Percentiles rank a stretch among this genome's conserved stretches.
phyloP scores from a whole-genome alignment of 2,888 invertebrate species.

The Noctua janthina region DNA sequence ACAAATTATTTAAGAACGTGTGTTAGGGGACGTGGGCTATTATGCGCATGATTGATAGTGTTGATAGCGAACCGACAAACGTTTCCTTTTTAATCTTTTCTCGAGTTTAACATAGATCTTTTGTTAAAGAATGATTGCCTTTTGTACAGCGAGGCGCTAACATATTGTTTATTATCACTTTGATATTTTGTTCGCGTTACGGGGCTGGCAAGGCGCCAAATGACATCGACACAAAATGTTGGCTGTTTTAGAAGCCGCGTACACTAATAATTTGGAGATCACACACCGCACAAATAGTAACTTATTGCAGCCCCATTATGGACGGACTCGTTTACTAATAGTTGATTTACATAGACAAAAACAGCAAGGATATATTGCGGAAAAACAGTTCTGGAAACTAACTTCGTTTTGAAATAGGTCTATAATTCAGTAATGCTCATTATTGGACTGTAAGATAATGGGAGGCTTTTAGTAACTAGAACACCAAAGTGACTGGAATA shows the following conservation, averaged over 20 bases:
- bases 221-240: slow-evolving; percentile 58
- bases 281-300: slow-evolving; percentile 36
- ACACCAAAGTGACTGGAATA: not conserved
- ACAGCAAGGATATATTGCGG: not conserved
- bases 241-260: slow-evolving; percentile 47
- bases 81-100: slow-evolving; percentile 81
- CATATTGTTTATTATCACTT: slow-evolving; percentile 59
- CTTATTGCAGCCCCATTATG: slow-evolving; percentile 19
- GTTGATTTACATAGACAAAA: not conserved
- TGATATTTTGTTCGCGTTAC: slow-evolving; percentile 60
- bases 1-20: slow-evolving; percentile 90
- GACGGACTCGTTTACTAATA: not conserved
- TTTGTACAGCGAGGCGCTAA: slow-evolving; percentile 58
- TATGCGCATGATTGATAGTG: slow-evolving; percentile 88
- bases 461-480: not conserved
- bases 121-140: slow-evolving; percentile 69
- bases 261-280: slow-evolving; percentile 53
- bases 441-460: not conserved
- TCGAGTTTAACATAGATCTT: slow-evolving; percentile 70
- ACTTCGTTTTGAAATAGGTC: not conserved
- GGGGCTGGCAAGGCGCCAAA: slow-evolving; percentile 57
- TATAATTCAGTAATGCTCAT: not conserved
- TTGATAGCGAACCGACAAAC: slow-evolving; percentile 82
- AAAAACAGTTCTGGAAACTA: not conserved
- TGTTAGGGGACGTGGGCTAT: slow-evolving; percentile 86